These are phyloP conservation scores for Rafetus swinhoei DNA, from an alignment of 2,113 vertebrate genomes.

Conservation along the genomic window DNA sequence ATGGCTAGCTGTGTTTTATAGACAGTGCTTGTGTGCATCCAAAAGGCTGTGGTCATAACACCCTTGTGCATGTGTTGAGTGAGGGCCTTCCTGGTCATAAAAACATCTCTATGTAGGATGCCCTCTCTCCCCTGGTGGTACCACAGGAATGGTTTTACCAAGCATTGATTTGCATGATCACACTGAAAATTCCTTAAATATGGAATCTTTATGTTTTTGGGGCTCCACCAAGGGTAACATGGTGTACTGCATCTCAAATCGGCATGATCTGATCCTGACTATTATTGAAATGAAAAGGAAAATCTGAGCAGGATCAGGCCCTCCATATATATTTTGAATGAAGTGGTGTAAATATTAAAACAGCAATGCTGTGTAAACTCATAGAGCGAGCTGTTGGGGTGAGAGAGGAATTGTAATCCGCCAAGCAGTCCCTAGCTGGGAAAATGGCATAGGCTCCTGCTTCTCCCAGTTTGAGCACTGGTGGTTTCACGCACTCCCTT, in stretches of 20 bases:
- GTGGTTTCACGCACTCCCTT: background rate
- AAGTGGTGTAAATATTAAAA: background rate
- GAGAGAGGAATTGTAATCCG: conserved; percentile 10
- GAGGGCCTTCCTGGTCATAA: rapidly evolving
- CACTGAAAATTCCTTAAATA: background rate
- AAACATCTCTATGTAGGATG: rapidly evolving
- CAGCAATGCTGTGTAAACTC: background rate
- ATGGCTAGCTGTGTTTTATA: background rate
- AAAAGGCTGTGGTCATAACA: rapidly evolving
- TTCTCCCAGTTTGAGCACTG: rapidly evolving
- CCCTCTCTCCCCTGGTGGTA: background rate
- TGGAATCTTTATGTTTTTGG: background rate
- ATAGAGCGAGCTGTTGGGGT: background rate
- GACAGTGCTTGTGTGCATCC: background rate
- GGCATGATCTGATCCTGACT: background rate
- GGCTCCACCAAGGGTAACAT: background rate
- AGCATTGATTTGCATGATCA: background rate
- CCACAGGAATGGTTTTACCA: background rate
- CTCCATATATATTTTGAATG: background rate
- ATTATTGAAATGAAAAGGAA: background rate
- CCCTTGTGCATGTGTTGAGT: rapidly evolving
- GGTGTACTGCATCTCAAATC: rapidly evolving
- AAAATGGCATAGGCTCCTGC: background rate
- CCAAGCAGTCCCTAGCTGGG: background rate
- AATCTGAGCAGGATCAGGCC: background rate